These are phyloP conservation scores for Oscheius onirici DNA, from an alignment of 2,888 invertebrate species.

Conservation along the genomic window DNA sequence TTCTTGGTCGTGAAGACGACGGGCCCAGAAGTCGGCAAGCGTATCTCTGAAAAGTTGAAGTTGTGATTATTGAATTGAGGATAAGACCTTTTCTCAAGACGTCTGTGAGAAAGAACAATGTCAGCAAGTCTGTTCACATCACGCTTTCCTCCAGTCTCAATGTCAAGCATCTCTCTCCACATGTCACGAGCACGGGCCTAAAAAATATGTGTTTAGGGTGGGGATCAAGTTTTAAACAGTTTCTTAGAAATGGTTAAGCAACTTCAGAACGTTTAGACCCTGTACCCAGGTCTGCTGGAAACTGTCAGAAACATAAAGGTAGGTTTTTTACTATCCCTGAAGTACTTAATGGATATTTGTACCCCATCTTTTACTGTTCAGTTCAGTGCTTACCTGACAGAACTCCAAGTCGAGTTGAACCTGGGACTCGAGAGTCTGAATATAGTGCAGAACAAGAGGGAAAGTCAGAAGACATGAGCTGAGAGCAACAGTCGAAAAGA, in stretches of 20 bases:
- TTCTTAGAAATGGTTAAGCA: no score
- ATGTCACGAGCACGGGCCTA: constrained; percentile 70
- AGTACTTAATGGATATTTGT: no score
- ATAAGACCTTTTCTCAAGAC: constrained; percentile 46
- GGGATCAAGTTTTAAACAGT: no score
- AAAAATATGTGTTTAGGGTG: no score
- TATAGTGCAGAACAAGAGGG: constrained; percentile 70
- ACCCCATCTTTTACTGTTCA: no score
- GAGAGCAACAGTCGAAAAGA: constrained; percentile 66
- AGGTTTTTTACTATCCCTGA: no score
- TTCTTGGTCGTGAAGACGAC: constrained; percentile 67
- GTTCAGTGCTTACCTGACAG: constrained; percentile 65
- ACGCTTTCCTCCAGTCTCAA: constrained; percentile 64
- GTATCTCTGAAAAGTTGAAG: constrained; percentile 59
- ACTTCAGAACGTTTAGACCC: no score
- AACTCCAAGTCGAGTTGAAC: constrained; percentile 70
- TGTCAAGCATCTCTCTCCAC: constrained; percentile 71
- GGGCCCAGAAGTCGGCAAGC: constrained; percentile 69
- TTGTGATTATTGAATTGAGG: neutral
- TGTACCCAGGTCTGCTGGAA: no score
- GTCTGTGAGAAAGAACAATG: constrained; percentile 62
- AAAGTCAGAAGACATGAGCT: constrained; percentile 69
- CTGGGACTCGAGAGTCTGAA: constrained; percentile 70
- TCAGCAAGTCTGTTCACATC: constrained; percentile 65
- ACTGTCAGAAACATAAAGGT: no score